Percentiles rank a stretch among this genome's conserved stretches.
These are phyloP conservation scores for Anolis carolinensis DNA, from an alignment of 2,113 vertebrate genomes.

Conservation along the genomic window DNA sequence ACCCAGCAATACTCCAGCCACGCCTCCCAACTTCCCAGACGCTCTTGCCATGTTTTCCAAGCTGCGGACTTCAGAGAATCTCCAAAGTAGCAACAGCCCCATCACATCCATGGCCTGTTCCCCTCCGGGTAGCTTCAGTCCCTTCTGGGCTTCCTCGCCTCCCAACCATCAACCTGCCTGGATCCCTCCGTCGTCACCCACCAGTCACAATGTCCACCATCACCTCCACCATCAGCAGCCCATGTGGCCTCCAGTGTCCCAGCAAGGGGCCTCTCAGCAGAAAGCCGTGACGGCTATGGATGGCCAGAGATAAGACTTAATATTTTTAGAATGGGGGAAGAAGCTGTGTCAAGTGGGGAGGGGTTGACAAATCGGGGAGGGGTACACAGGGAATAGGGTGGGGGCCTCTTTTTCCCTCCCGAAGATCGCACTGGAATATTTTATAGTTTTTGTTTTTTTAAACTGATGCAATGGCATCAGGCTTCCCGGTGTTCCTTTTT, in stretches of 20 bases:
- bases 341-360: slow-evolving; percentile 17
- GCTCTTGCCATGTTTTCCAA: slow-evolving; percentile 97
- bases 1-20: slow-evolving; percentile 95
- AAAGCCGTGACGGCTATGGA: slow-evolving; percentile 82
- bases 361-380: background rate
- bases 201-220: slow-evolving; percentile 77
- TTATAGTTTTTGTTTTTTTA: slow-evolving; percentile 69
- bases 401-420: slow-evolving; percentile 43
- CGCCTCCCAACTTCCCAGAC: slow-evolving; percentile 94
- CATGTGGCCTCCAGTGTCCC: slow-evolving; percentile 84
- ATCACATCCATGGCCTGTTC: slow-evolving; percentile 86
- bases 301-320: slow-evolving; percentile 88
- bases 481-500: slow-evolving; percentile 15
- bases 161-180: slow-evolving; percentile 84
- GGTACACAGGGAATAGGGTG: slow-evolving; percentile 28
- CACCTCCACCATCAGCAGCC: slow-evolving; percentile 82
- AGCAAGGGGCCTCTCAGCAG: slow-evolving; percentile 77
- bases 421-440: slow-evolving; percentile 76
- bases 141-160: slow-evolving; percentile 90
- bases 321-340: background rate
- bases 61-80: slow-evolving; percentile 86
- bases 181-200: slow-evolving; percentile 87
- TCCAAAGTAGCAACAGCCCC: slow-evolving; percentile 72
- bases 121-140: slow-evolving; percentile 79
- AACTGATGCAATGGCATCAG: slow-evolving; percentile 49